Conservation (phyloP, 1,140 invertebrate genomes). For the Eulimnadia texana region DNA sequence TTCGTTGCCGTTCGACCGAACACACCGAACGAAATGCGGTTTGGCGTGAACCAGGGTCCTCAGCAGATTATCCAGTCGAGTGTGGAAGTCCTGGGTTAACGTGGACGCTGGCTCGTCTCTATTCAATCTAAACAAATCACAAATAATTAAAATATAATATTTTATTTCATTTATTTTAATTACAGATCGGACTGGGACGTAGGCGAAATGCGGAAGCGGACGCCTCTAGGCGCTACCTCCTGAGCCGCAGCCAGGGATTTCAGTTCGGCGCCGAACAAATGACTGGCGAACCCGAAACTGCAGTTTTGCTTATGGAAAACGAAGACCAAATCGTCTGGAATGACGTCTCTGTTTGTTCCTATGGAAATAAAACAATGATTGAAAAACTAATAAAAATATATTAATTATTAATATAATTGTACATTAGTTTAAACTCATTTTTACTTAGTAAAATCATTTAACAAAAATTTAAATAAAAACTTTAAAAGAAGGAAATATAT, state of each 20-base stretch:
- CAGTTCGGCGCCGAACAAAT: constrained; percentile 80
- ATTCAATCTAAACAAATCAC: constrained; percentile 44
- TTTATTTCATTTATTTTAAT: constrained; percentile 25
- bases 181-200: constrained; percentile 69
- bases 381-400: too few relatives aligned
- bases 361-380: constrained; percentile 15
- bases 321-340: constrained; percentile 78
- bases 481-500: too few relatives aligned
- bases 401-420: too few relatives aligned
- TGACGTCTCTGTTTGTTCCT: constrained; percentile 80
- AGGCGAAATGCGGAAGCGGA: constrained; percentile 75
- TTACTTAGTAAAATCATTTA: too few relatives aligned
- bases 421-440: too few relatives aligned
- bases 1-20: constrained; percentile 69
- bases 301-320: constrained; percentile 86
- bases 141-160: neutral
- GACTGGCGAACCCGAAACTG: constrained; percentile 88
- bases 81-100: constrained; percentile 87
- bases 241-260: constrained; percentile 61
- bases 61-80: constrained; percentile 75
- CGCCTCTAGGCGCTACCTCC: constrained; percentile 48
- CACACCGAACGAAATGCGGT: constrained; percentile 84
- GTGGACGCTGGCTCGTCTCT: constrained; percentile 78
- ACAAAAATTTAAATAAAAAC: too few relatives aligned
- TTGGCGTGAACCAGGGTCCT: constrained; percentile 79